A percentile compares a stretch with the other conserved stretches of the same genome.
These are phyloP conservation scores for Andrena chrysosceles DNA, from an alignment of 2,888 invertebrate genomes.

Conservation along the genomic window DNA sequence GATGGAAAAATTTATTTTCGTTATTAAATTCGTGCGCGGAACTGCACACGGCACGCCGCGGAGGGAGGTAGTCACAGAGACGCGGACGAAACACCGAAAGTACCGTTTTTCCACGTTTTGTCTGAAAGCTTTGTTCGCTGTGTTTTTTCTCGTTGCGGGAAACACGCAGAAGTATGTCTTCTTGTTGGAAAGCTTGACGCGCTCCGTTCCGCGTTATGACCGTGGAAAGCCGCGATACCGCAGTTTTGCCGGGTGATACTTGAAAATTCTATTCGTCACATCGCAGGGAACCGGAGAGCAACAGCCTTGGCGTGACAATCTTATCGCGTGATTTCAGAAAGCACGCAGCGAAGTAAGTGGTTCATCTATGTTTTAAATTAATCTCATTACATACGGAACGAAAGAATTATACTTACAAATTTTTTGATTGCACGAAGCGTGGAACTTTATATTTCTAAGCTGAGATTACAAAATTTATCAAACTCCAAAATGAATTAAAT, in stretches of 20 bases:
- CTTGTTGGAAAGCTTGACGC: constrained; percentile 27
- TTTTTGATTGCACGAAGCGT: too few relatives aligned
- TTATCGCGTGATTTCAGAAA: constrained; percentile 19
- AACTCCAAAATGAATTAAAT: too few relatives aligned
- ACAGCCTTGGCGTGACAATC: constrained; percentile 12
- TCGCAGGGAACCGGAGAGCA: not conserved
- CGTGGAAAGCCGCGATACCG: constrained; percentile 34
- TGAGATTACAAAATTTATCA: too few relatives aligned
- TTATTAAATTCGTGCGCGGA: constrained; percentile 39
- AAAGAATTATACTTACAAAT: too few relatives aligned
- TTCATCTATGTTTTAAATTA: too few relatives aligned
- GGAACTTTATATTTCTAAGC: too few relatives aligned
- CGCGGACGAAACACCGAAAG: constrained; percentile 49
- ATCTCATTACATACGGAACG: too few relatives aligned
- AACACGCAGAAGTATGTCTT: constrained; percentile 28
- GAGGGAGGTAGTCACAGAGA: constrained; percentile 22
- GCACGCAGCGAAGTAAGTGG: not conserved
- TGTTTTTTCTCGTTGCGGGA: constrained; percentile 37
- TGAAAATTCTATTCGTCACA: constrained; percentile 47
- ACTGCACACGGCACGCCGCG: not conserved
- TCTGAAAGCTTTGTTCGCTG: constrained; percentile 56
- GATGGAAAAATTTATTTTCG: constrained; percentile 2
- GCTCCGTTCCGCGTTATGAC: constrained; percentile 42
- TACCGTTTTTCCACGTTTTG: constrained; percentile 55
- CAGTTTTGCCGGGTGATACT: constrained; percentile 27